Evolutionary conservation across 2,797 vertebrate genomes (phyloP).

Genomic region (Arnoldichthys spilopterus): DNA sequence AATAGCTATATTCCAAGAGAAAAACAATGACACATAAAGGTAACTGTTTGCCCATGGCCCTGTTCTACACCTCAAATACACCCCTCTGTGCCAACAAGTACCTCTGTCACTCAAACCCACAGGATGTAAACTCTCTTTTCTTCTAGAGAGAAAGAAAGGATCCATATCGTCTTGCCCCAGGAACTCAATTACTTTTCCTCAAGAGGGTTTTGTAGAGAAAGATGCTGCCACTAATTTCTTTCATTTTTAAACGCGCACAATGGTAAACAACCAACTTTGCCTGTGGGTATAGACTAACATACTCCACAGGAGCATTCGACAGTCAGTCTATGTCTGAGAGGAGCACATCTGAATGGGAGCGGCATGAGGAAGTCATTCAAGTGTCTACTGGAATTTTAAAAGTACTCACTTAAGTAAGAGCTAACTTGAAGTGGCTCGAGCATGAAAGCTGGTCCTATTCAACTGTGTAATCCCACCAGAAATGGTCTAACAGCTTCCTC

Average conservation of each 20-base stretch:
- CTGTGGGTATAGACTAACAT: conserved; percentile 12
- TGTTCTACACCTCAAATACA: conserved; percentile 11
- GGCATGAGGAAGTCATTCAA: not conserved
- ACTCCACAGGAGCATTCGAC: conserved; percentile 1
- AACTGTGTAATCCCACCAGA: conserved; percentile 2
- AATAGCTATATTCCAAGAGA: conserved; percentile 2
- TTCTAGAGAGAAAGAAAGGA: conserved; percentile 6
- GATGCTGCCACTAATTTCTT: not conserved
- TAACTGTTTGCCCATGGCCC: conserved; percentile 22
- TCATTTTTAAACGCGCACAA: not conserved
- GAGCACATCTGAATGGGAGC: conserved; percentile 7
- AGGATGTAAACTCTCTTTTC: conserved; percentile 49
- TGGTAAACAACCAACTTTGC: conserved; percentile 26
- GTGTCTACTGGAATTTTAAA: not conserved
- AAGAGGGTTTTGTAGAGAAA: not conserved
- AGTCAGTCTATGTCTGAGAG: conserved; percentile 7
- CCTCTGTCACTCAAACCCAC: conserved; percentile 35
- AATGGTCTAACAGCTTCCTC: conserved; percentile 5
- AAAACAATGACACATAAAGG: conserved; percentile 19
- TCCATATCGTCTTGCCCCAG: not conserved
- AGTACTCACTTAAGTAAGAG: conserved; percentile 7
- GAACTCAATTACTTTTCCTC: conserved; percentile 8
- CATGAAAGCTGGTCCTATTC: not conserved
- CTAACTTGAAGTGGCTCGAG: conserved; percentile 23
- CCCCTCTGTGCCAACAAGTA: not conserved